Evolutionary conservation across 37 sponge, comb jelly and placozoan genomes (phyloP).

Genomic region (Diacarnus erythraeanus): DNA sequence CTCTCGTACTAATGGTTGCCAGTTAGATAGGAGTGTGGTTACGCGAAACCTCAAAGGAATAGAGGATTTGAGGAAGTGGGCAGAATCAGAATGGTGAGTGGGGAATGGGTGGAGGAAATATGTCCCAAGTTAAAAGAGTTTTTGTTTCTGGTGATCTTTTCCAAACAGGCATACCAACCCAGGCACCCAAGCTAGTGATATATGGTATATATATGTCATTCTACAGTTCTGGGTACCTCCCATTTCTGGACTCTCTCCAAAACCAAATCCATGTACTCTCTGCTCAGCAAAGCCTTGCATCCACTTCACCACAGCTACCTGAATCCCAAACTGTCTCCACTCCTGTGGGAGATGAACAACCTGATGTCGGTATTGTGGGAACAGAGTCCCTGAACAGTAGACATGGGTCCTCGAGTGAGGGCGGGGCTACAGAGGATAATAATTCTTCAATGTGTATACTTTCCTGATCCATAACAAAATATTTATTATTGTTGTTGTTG

Average conservation of each 20-base stretch:
- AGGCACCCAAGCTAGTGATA: too few relatives aligned
- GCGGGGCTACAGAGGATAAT: background rate
- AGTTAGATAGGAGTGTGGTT: constrained; percentile 1
- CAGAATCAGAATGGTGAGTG: constrained; percentile 46
- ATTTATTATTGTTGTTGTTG: too few relatives aligned
- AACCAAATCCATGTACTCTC: constrained; percentile 3
- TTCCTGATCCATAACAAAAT: too few relatives aligned
- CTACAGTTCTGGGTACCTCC: constrained; percentile 51
- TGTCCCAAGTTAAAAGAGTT: too few relatives aligned
- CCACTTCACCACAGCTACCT: background rate
- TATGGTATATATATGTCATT: too few relatives aligned
- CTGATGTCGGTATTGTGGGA: background rate
- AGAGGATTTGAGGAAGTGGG: constrained; percentile 35
- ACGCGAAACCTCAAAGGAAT: constrained; percentile 12
- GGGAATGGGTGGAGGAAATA: background rate
- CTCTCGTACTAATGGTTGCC: background rate
- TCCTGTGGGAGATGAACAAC: background rate
- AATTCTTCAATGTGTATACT: background rate
- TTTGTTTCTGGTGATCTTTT: background rate
- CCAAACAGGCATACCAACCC: background rate
- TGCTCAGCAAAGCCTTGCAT: background rate
- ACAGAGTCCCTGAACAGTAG: background rate
- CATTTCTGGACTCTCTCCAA: constrained; percentile 38
- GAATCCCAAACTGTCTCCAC: background rate
- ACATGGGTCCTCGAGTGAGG: background rate